These are phyloP conservation scores for Exephanes ischioxanthus DNA, from an alignment of 2,888 invertebrate species.

Conservation along the genomic window DNA sequence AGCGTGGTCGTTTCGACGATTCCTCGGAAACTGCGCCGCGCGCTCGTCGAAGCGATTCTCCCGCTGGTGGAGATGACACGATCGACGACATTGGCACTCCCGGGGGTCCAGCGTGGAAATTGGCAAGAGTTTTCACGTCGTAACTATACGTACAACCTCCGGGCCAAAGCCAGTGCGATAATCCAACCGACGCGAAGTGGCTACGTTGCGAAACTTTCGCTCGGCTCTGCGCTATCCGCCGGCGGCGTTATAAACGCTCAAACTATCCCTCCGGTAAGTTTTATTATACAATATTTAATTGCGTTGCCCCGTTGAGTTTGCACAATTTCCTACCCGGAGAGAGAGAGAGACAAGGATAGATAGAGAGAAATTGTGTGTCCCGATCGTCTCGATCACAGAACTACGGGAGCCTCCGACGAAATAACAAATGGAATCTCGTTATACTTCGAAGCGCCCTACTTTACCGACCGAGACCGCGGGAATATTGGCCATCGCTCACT, in stretches of 20 bases:
- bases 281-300: conserved; percentile 55
- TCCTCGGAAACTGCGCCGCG: conserved; percentile 12
- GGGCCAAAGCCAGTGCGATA: conserved; percentile 6
- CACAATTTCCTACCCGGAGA: conserved; percentile 49
- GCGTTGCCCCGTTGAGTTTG: conserved; percentile 46
- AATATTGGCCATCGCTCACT: conserved; percentile 26
- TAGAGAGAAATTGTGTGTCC: not conserved
- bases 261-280: conserved; percentile 19
- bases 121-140: conserved; percentile 44
- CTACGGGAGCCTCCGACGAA: not conserved
- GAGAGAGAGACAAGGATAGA: not conserved
- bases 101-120: conserved; percentile 42
- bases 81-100: conserved; percentile 33
- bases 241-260: not conserved
- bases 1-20: conserved; percentile 33
- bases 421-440: conserved; percentile 34
- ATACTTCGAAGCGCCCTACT: not conserved
- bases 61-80: conserved; percentile 5
- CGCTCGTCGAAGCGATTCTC: conserved; percentile 17
- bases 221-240: not conserved
- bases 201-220: conserved; percentile 31
- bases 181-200: conserved; percentile 6
- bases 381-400: not conserved
- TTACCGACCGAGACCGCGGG: not conserved
- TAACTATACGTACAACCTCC: not conserved